phyloP scores from a whole-genome alignment of 2,113 vertebrate species.

The Xenus cinereus region DNA sequence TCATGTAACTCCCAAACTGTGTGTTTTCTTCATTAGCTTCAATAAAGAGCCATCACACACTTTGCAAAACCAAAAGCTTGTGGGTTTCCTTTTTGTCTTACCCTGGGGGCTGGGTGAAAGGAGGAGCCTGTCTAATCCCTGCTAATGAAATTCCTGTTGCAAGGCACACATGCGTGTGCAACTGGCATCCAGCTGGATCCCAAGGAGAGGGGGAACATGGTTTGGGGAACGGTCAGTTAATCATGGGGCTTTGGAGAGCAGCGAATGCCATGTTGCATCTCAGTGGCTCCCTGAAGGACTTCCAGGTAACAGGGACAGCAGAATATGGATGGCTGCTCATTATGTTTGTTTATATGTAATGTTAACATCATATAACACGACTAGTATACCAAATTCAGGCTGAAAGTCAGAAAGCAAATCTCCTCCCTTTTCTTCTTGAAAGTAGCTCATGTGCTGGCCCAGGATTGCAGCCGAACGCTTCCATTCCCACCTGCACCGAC shows the following conservation, averaged over 20 bases:
- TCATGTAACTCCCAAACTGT: background rate
- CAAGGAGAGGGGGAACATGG: fast-evolving
- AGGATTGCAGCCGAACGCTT: background rate
- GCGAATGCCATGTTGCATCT: background rate
- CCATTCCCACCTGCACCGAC: fast-evolving
- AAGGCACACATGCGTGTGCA: background rate
- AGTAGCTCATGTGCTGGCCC: background rate
- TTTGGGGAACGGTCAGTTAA: background rate
- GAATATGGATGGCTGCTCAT: background rate
- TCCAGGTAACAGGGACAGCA: background rate
- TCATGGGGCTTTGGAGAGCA: background rate
- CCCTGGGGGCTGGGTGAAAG: background rate
- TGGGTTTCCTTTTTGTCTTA: background rate
- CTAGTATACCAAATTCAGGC: background rate
- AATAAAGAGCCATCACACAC: background rate
- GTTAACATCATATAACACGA: background rate
- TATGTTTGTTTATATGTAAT: background rate
- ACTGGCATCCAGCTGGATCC: background rate
- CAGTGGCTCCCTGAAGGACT: background rate
- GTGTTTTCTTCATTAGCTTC: background rate
- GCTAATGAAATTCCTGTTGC: background rate
- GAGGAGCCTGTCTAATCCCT: background rate
- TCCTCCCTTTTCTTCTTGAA: background rate
- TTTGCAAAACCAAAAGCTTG: background rate
- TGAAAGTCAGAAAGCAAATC: background rate